A percentile compares a stretch with the other conserved stretches of the same genome.
Evolutionary conservation across 2,888 invertebrate species (phyloP).

Genomic region (Rotaria magnacalcarata): DNA sequence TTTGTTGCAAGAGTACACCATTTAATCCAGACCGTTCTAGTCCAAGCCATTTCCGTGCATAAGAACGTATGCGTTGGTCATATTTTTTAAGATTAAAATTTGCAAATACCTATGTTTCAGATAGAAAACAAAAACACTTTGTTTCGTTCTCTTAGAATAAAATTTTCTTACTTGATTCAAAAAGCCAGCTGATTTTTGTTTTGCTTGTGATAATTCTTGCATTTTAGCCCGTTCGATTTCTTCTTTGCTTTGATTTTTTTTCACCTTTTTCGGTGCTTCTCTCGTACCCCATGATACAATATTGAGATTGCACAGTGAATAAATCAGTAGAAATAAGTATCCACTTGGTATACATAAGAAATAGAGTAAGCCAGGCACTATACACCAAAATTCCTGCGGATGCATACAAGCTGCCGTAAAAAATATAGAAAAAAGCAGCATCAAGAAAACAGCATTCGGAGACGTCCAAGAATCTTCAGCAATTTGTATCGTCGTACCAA

Average conservation of each 20-base stretch:
- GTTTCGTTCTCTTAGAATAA: background rate
- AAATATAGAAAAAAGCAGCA: conserved; percentile 72
- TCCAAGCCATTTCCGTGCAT: conserved; percentile 41
- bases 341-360: conserved; percentile 87
- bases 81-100: conserved; percentile 36
- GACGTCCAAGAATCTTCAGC: conserved; percentile 48
- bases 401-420: conserved; percentile 91
- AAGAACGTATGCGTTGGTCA: background rate
- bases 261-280: conserved; percentile 64
- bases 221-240: conserved; percentile 71
- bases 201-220: conserved; percentile 43
- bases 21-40: conserved; percentile 39
- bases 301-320: conserved; percentile 84
- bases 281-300: conserved; percentile 90
- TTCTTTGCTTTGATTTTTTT: conserved; percentile 75
- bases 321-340: conserved; percentile 84
- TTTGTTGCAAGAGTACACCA: conserved; percentile 43
- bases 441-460: conserved; percentile 50
- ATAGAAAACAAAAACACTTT: too few relatives aligned
- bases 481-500: conserved; percentile 50
- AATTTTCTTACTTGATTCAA: conserved; percentile 37
- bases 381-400: conserved; percentile 71
- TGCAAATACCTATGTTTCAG: background rate
- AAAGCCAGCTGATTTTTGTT: conserved; percentile 41
- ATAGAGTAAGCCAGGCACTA: conserved; percentile 72